phyloP scores from a whole-genome alignment of 2,888 invertebrate genomes.

The Thelaira solivaga region DNA sequence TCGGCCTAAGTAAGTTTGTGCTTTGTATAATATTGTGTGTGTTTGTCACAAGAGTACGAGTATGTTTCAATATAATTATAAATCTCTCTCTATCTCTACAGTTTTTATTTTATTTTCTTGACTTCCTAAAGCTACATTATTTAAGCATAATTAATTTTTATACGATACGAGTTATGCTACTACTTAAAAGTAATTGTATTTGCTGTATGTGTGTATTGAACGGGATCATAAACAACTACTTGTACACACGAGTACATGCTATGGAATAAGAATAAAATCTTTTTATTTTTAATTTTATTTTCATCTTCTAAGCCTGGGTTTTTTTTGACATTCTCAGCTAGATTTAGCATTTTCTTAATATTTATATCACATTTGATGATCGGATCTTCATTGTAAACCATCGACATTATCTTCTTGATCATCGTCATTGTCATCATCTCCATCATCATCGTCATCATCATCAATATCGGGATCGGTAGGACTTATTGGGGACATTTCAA shows the following conservation, averaged over 20 bases:
- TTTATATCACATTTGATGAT: conserved; percentile 55
- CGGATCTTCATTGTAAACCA: conserved; percentile 32
- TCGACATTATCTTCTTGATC: conserved; percentile 49
- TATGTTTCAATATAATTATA: too few relatives aligned
- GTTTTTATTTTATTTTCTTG: conserved; percentile 25
- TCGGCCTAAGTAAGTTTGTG: too few relatives aligned
- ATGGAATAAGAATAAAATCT: conserved; percentile 39
- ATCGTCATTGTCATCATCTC: conserved; percentile 71
- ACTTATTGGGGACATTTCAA: conserved; percentile 77
- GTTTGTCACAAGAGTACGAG: too few relatives aligned
- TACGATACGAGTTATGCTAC: too few relatives aligned
- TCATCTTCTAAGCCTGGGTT: not conserved
- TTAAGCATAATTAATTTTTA: conserved; percentile 35
- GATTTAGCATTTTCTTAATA: not conserved
- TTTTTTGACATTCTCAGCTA: not conserved
- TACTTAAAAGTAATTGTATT: too few relatives aligned
- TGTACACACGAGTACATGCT: too few relatives aligned
- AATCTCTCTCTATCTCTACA: too few relatives aligned
- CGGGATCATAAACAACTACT: conserved; percentile 49
- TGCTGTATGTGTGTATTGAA: conserved; percentile 22
- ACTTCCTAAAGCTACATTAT: conserved; percentile 35
- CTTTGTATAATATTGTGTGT: too few relatives aligned
- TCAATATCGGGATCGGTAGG: conserved; percentile 74
- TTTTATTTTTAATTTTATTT: not conserved
- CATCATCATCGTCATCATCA: conserved; percentile 59